Conservation (phyloP, 2,888 invertebrate species). For the Atrina japonica region DNA sequence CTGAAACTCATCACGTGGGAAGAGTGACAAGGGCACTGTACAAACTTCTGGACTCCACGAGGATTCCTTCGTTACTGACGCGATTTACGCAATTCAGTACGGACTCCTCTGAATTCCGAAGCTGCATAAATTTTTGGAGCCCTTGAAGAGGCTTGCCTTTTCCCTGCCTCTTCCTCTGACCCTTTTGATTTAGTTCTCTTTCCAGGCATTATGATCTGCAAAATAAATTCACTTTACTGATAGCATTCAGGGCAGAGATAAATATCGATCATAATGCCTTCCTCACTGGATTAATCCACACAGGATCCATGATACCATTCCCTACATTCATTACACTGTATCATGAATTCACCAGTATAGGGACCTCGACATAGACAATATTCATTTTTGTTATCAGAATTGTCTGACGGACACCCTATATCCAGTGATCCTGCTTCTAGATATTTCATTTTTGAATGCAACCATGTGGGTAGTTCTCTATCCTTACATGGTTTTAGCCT, state of each 20-base stretch:
- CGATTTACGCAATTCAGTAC: not conserved
- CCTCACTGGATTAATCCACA: not conserved
- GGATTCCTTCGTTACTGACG: not conserved
- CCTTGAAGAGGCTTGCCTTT: not conserved
- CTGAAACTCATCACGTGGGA: not conserved
- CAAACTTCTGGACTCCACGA: not conserved
- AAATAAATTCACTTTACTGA: not conserved
- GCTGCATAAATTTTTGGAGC: not conserved
- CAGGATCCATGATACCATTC: slow-evolving; percentile 20
- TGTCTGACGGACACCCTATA: not conserved
- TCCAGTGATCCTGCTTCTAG: not conserved
- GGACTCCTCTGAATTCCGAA: not conserved
- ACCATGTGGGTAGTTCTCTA: slow-evolving; percentile 6
- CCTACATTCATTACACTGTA: slow-evolving; percentile 12
- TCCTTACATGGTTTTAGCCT: slow-evolving; percentile 21
- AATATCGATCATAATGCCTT: not conserved
- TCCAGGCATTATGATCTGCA: not conserved
- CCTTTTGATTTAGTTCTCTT: not conserved
- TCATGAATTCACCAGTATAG: slow-evolving; percentile 21
- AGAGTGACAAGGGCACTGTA: not conserved
- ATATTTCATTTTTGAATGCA: not conserved
- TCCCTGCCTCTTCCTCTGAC: not conserved
- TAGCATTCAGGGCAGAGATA: not conserved
- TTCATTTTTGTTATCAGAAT: not conserved
- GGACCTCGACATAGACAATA: slow-evolving; percentile 20